Conservation (phyloP, 2,797 vertebrate genomes). For the Sebastolobus alascanus region DNA sequence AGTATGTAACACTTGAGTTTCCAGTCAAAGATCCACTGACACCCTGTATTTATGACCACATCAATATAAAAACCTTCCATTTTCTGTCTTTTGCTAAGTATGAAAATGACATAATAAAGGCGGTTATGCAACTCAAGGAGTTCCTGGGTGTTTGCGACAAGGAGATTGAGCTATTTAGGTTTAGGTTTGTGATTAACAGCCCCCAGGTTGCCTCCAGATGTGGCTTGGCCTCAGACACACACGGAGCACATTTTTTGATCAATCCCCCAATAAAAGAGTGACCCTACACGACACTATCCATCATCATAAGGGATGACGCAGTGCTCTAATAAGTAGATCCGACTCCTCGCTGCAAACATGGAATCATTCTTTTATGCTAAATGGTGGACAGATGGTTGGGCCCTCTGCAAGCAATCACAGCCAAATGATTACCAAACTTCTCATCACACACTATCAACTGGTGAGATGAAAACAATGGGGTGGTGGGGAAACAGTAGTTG, state of each 20-base stretch:
- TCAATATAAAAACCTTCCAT: conserved; percentile 60
- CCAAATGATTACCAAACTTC: conserved; percentile 60
- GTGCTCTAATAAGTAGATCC: conserved; percentile 70
- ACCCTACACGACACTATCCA: conserved; percentile 64
- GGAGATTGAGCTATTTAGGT: conserved; percentile 71
- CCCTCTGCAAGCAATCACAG: conserved; percentile 62
- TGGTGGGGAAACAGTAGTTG: conserved; percentile 64
- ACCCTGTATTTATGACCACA: conserved; percentile 62
- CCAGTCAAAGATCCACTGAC: conserved; percentile 43
- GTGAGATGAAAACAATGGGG: conserved; percentile 62
- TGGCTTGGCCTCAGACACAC: conserved; percentile 51
- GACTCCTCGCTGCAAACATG: conserved; percentile 67
- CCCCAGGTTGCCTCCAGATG: conserved; percentile 81
- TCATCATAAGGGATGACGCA: conserved; percentile 65
- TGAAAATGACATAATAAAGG: conserved; percentile 62
- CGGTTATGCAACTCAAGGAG: conserved; percentile 67
- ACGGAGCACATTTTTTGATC: conserved; percentile 60
- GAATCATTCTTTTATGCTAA: conserved; percentile 64
- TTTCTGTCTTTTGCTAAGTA: conserved; percentile 44
- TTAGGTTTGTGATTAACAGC: conserved; percentile 76
- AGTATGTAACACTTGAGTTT: conserved; percentile 51
- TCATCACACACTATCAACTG: conserved; percentile 55
- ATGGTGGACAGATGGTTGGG: conserved; percentile 74
- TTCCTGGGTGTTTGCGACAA: conserved; percentile 73
- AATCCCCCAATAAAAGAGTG: conserved; percentile 57